Base-by-base conservation (phyloP, 2,797 vertebrate species). In the Acanthopagrus latus region DNA sequence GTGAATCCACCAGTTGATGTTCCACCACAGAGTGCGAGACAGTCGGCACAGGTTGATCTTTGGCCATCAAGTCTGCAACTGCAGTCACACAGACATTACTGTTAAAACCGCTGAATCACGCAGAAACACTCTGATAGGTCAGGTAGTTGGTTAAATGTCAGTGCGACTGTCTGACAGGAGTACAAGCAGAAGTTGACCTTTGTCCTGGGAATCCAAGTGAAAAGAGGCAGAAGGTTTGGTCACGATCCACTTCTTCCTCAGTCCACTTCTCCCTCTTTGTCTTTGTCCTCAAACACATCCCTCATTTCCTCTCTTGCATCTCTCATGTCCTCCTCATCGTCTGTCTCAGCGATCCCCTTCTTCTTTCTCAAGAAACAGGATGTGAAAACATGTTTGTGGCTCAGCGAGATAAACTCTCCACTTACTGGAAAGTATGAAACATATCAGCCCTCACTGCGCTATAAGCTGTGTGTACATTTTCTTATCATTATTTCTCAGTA, bases 311-410 rank as follows among this genome's bases (percentile, higher is more conserved):
- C 70, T 64, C 27, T 23, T 38, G 51, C 21, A 57, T 54, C 48
- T 62, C 68, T 58, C 67, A 12, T 59, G 52, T 64, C 59, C 66
- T 62, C 63, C 50, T 76, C 70, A 25, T 20, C 3, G 10, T 76
- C 25, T 82, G 23, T 21, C 44, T 70, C 59, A 3, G 27, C 5
- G 48, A 38, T 10, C 57, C 21, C 8, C 41, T 70, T 43, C 44
- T 5, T 56, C n/a, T 62, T 66, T 59, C 41, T 52, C 17, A 27
- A 59, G 75, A 65, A 60, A 67, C 60, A 79, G 64, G 70, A 83
- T 74, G 76, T 86, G 70, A 79, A 70, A 56, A 77, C 67, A 79
- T 76, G 66, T 52, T 64, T 67, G 56, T 60, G 72, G 52, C 68
- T 78, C 50, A 65, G 38, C 4, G 0, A 66, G 46, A 69, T 70